Base-by-base conservation (phyloP, 2,797 vertebrate species). In the Rhinoraja longicauda region DNA sequence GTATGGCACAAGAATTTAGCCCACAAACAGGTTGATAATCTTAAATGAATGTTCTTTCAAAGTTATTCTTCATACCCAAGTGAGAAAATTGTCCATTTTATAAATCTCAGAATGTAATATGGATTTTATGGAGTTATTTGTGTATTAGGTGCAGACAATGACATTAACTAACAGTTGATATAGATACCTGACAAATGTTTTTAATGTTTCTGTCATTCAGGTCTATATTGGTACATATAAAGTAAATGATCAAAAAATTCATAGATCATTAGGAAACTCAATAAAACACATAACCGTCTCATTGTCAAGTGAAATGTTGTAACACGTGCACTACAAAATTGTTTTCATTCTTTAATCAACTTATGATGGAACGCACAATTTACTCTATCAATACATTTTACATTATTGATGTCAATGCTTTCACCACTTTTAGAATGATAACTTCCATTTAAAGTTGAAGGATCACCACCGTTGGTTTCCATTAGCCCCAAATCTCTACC, bases 261-360 rank as follows among this genome's bases (percentile, higher is more conserved):
- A 97, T 97, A 97, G 97, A 97, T 97, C 97, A 97, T 96, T 95
- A 94, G 93, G 94, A 96, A 94, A 94, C 79, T 95, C 96, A 96
- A 97, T 96, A 97, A 97, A 97, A 95, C 96, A 97, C 97, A 97
- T 97, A 97, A 97, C 97, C 97, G 97, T 97, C 96, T 96, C 95
- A 95, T 95, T 95, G 96, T 96, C 96, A 96, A 96, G 95, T 97
- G 96, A 96, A 97, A 97, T 97, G 96, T 95, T 95, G 96, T 97
- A 97, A 97, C 97, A 96, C 97, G 97, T 97, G 97, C 97, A 97
- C 96, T 96, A 96, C 95, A 94, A 96, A 96, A 95, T 96, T 96
- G 96, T 96, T 95, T 97, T 95, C 95, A 96, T 97, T 96, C 96
- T 94, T 97, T 97, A 97, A 97, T 97, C 97, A 97, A 97, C 96